phyloP scores from a whole-genome alignment of 2,888 invertebrate genomes.

The Xestia ashworthii region DNA sequence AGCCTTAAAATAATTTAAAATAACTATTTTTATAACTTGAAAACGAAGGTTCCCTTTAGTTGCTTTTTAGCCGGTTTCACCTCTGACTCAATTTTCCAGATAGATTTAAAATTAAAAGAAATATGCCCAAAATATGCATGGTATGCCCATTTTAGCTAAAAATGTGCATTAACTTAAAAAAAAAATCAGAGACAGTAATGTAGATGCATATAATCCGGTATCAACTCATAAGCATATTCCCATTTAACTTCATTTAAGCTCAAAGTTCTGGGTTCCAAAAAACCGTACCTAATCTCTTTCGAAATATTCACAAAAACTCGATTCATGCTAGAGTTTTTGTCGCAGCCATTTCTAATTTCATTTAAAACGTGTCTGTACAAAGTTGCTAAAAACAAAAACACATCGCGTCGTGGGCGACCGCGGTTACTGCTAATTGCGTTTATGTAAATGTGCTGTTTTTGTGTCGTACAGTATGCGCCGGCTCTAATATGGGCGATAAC shows the following conservation, averaged over 20 bases:
- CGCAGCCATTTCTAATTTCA: constrained; percentile 44
- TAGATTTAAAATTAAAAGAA: no score
- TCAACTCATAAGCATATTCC: not conserved
- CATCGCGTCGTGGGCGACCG: constrained; percentile 34
- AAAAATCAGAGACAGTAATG: no score
- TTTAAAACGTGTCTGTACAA: constrained; percentile 52
- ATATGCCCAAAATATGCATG: not conserved
- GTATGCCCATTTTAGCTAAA: no score
- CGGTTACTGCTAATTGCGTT: constrained; percentile 68
- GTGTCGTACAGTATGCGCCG: constrained; percentile 50
- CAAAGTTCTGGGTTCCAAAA: not conserved
- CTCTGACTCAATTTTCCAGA: no score
- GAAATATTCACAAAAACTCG: constrained; percentile 6
- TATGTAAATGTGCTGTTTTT: constrained; percentile 68
- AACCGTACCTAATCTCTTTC: constrained; percentile 9
- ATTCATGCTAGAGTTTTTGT: constrained; percentile 31
- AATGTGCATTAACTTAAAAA: no score
- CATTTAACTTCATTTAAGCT: not conserved
- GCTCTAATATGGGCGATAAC: constrained; percentile 56
- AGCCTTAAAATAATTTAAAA: no score
- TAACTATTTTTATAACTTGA: no score
- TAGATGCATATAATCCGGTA: not conserved
- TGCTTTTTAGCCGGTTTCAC: no score
- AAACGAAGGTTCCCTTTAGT: no score
- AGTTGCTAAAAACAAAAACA: constrained; percentile 56